Base-by-base conservation (phyloP, 2,797 vertebrate genomes). In the Spea hammondii region DNA sequence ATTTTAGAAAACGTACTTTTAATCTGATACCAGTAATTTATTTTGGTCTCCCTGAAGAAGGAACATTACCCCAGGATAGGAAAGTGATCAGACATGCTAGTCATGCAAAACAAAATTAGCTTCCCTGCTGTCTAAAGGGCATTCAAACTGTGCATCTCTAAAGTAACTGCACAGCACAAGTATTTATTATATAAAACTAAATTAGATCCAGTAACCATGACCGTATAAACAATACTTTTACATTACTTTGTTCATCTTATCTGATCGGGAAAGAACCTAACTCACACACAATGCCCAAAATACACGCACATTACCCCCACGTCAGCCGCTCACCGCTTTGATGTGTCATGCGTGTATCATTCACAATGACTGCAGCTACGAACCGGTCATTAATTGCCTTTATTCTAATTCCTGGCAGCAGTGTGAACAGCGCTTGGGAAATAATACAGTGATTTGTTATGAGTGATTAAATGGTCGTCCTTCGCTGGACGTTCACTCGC, bases 391-490 rank as follows among this genome's bases (percentile, higher is more conserved):
- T 14, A 66, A 65, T 69, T 69, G 72, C 59, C 72, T 70, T 67
- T 11, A 60, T 78, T 72, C 45, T 1, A 50, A 65, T 47, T 74
- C 77, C 49, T 78, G 68, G 67, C 59, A 72, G 9, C 50, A 17
- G 3, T 10, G 17, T 14, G 59, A 53, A 68, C 32, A 68, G 49
- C 53, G 50, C 67, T 72, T 50, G 67, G 62, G 13, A 64, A 64
- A 81, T 54, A 55, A 49, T 14, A 13, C 14, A 44, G 5, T 67
- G 75, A 81, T 71, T 78, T 72, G 68, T 72, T 76, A 4, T 10
- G 13, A n/a, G 64, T 76, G 71, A 79, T 62, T 71, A 84, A 83
- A 75, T 32, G 75, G 74, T 71, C 48, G 80, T 73, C 71, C 74
- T 76, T 44, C 77, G 60, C n/a, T n/a, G 54, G 59, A 67, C 67